Evolutionary conservation across 2,113 vertebrate species (phyloP).

Genomic region (Morone chrysops): DNA sequence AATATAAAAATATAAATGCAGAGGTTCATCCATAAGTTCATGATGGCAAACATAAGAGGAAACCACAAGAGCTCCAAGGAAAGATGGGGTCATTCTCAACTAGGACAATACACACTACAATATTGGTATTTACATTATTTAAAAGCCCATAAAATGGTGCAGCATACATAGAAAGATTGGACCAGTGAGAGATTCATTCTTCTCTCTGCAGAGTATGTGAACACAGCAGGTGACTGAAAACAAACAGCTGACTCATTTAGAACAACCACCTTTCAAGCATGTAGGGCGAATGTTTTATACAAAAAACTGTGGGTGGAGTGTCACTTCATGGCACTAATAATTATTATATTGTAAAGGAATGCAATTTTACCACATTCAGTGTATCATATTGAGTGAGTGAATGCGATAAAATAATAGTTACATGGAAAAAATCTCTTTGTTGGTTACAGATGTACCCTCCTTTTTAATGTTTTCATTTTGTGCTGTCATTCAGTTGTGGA

Average conservation of each 20-base stretch:
- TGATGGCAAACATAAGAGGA: no score
- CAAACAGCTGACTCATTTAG: slow-evolving; percentile 5
- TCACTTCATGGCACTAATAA: not conserved
- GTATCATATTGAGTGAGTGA: not conserved
- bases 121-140: not conserved
- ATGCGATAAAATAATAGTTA: not conserved
- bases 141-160: not conserved
- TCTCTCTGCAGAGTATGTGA: slow-evolving; percentile 6
- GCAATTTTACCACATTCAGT: not conserved
- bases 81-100: not conserved
- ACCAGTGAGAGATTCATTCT: not conserved
- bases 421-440: not conserved
- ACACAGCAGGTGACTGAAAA: slow-evolving; percentile 11
- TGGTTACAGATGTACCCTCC: not conserved
- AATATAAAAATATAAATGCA: not conserved
- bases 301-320: not conserved
- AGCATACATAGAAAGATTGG: not conserved
- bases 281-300: not conserved
- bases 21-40: not conserved
- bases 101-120: not conserved
- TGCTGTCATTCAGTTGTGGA: not conserved
- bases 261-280: not conserved
- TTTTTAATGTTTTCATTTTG: slow-evolving; percentile 1
- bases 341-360: not conserved
- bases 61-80: no score